phyloP scores from a whole-genome alignment of 2,113 vertebrate genomes.

The Misgurnus mizolepis region DNA sequence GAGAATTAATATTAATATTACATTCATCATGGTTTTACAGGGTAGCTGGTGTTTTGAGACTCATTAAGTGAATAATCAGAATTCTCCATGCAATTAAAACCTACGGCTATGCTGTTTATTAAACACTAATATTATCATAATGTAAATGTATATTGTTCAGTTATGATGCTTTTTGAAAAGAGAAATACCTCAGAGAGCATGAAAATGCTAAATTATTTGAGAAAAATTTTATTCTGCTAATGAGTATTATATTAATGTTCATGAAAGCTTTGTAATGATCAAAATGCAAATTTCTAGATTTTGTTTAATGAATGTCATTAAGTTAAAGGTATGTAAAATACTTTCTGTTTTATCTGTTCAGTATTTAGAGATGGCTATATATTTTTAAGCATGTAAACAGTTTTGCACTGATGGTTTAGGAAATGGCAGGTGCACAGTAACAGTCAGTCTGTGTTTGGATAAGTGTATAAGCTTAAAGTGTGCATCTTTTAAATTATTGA shows the following conservation, averaged over 20 bases:
- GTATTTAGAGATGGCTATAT: no score
- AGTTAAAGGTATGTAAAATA: background rate
- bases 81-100: background rate
- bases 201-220: background rate
- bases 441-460: no score
- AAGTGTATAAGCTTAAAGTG: no score
- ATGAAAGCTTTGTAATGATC: background rate
- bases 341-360: no score
- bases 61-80: constrained; percentile 7
- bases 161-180: background rate
- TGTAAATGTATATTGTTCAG: background rate
- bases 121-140: constrained; percentile 8
- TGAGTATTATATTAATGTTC: constrained; percentile 22
- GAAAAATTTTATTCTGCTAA: background rate
- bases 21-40: background rate
- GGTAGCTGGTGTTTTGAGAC: background rate
- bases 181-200: background rate
- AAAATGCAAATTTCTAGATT: background rate
- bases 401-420: no score
- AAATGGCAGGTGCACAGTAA: no score
- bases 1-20: background rate
- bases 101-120: background rate
- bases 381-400: no score
- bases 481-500: no score
- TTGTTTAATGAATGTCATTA: background rate